Base-by-base conservation (phyloP, 2,113 vertebrate genomes). In the Pao palembangensis region DNA sequence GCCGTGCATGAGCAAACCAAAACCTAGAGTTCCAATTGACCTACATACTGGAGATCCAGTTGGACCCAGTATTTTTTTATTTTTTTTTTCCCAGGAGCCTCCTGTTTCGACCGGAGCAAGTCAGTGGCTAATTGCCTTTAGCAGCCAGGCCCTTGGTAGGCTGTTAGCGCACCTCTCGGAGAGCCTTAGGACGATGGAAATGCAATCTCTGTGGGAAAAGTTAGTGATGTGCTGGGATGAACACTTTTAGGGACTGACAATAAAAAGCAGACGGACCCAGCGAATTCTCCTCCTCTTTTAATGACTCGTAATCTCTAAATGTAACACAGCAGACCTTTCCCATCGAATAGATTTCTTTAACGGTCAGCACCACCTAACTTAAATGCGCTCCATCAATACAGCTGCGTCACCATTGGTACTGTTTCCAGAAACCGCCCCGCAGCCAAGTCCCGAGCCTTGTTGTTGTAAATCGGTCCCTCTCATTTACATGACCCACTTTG, bases 111-210 rank as follows among this genome's bases (percentile, higher is more conserved):
- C 46, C 42, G 52, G 50, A 77, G 70, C 66, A 61, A 84, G 69
- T 72, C 72, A 47, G 52, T 19, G 15, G 23, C 77, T 82, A 81
- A 87, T 88, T 81, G 74, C 68, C 71, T 78, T 71, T 54, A 61
- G 71, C 61, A 55, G 61, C 48, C 77, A 75, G 71, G 62, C 69
- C 58, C 69, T 55, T 76, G 64, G 15, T 28, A 5, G 69, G 59
- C 71, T 69, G 55, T 69, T 65, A 58, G 72, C 51, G 65, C 28
- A 43, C 64, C 64, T 69, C 25, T n/a, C 73, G 63, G 60, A 48
- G 70, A 69, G 53, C 60, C 42, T 48, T 19, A 49, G 38, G 69
- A 73, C 5, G 13, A 67, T 18, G 50, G 84, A 64, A 82, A 86
- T 60, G 21, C 18, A 55, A 82, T 76, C 68, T 44, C 58, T 78